A percentile compares a stretch with the other conserved stretches of the same genome.
Evolutionary conservation across 2,888 invertebrate genomes (phyloP).

Genomic region (Catotricha subobsoleta): DNA sequence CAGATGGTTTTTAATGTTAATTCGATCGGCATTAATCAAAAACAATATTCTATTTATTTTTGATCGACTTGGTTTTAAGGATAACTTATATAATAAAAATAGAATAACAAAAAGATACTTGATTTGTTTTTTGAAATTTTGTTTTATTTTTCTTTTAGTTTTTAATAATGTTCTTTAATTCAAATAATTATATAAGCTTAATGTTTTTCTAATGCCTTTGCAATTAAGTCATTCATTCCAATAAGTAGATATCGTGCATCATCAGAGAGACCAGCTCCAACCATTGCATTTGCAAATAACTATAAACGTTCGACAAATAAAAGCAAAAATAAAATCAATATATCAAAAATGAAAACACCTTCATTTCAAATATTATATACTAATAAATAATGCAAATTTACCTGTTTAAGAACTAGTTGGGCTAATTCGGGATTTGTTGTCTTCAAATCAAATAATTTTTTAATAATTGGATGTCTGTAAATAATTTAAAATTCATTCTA

Average conservation of each 20-base stretch:
- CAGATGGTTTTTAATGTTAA: too few species aligned
- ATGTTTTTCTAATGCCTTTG: conserved; percentile 62
- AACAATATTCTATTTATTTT: too few species aligned
- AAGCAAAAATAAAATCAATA: too few species aligned
- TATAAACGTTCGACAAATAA: too few species aligned
- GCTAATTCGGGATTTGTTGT: conserved; percentile 63
- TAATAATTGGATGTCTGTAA: conserved; percentile 71
- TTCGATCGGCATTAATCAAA: too few species aligned
- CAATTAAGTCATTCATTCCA: conserved; percentile 72
- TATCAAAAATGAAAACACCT: conserved; percentile 8
- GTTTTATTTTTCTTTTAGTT: too few species aligned
- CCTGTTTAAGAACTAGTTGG: conserved; percentile 68
- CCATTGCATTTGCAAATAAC: conserved; percentile 88
- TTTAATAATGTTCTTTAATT: too few species aligned
- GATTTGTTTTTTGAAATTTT: too few species aligned
- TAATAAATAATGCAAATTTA: conserved; percentile 20
- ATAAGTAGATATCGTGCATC: conserved; percentile 74
- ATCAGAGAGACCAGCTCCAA: conserved; percentile 81
- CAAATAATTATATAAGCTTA: too few species aligned
- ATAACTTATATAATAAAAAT: too few species aligned
- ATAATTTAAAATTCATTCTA: background rate
- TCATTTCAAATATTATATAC: background rate
- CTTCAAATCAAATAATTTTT: conserved; percentile 62
- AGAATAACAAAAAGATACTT: too few species aligned
- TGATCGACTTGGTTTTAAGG: too few species aligned